These are phyloP conservation scores for Platycnemis pennipes DNA, from an alignment of 2,888 invertebrate species.

Conservation along the genomic window DNA sequence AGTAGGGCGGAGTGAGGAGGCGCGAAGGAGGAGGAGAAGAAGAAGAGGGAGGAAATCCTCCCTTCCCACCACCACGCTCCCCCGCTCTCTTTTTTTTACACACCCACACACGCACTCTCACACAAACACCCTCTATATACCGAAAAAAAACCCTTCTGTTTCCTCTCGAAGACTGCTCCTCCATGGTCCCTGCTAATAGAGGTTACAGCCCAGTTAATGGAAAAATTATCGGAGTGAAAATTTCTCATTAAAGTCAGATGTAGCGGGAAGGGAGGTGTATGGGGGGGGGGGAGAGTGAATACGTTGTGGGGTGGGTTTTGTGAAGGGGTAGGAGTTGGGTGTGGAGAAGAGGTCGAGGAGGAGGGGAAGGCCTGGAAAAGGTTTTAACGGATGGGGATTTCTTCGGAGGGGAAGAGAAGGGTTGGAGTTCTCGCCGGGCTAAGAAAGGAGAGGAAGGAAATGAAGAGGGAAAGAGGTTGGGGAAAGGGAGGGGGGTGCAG, in stretches of 20 bases:
- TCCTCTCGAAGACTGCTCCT: conserved; percentile 71
- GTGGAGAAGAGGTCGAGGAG: neutral
- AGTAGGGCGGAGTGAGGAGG: neutral
- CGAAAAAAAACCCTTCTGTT: conserved; percentile 48
- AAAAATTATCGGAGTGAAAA: conserved; percentile 77
- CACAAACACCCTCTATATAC: neutral
- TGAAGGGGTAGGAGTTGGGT: neutral
- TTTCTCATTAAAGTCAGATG: conserved; percentile 75
- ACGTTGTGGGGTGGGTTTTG: neutral
- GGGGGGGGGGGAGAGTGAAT: no score
- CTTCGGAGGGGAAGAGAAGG: neutral
- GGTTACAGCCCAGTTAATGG: conserved; percentile 76
- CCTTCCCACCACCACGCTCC: neutral
- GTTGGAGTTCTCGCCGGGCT: no score
- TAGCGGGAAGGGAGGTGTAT: conserved; percentile 10
- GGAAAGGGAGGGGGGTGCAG: no score
- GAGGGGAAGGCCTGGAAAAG: neutral
- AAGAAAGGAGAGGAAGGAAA: neutral
- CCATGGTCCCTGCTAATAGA: conserved; percentile 74
- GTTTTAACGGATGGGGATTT: neutral
- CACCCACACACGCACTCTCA: neutral
- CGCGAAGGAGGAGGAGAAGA: neutral
- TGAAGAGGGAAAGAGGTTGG: neutral
- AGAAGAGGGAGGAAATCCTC: neutral
- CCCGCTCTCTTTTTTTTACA: conserved; percentile 43